Evolutionary conservation across 2,888 invertebrate genomes (phyloP).

Genomic region (Mamestra brassicae): DNA sequence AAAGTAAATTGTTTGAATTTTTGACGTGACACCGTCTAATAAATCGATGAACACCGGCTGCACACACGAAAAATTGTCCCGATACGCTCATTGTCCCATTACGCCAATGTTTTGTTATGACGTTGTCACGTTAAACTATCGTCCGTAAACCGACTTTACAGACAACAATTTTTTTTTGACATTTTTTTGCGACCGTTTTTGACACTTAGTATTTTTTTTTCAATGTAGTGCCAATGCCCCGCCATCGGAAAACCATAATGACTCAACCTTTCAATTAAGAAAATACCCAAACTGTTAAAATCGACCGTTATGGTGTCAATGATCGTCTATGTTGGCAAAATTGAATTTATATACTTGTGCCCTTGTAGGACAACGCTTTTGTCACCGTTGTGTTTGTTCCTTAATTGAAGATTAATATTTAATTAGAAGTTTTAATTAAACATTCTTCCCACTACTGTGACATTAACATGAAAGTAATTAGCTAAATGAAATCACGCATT

Average conservation of each 20-base stretch:
- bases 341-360: neutral
- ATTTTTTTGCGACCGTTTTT: no score
- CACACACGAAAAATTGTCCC: no score
- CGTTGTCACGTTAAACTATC: no score
- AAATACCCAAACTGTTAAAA: neutral
- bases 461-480: slow-evolving; percentile 48
- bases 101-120: no score
- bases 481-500: slow-evolving; percentile 53
- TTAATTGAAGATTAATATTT: slow-evolving; percentile 30
- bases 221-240: neutral
- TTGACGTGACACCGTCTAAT: no score
- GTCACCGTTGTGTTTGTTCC: neutral
- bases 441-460: slow-evolving; percentile 1
- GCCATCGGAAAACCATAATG: neutral
- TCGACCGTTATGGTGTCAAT: neutral
- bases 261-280: neutral
- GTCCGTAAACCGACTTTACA: no score
- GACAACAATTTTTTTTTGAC: no score
- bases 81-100: no score
- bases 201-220: neutral
- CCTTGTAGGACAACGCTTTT: neutral
- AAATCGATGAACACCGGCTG: no score
- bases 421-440: slow-evolving; percentile 39
- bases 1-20: no score
- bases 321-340: neutral